A percentile compares a stretch with the other conserved stretches of the same genome.
Evolutionary conservation across 92 coral and sea anemone genomes (phyloP).

Genomic region (Umimayanthus chanpuru): DNA sequence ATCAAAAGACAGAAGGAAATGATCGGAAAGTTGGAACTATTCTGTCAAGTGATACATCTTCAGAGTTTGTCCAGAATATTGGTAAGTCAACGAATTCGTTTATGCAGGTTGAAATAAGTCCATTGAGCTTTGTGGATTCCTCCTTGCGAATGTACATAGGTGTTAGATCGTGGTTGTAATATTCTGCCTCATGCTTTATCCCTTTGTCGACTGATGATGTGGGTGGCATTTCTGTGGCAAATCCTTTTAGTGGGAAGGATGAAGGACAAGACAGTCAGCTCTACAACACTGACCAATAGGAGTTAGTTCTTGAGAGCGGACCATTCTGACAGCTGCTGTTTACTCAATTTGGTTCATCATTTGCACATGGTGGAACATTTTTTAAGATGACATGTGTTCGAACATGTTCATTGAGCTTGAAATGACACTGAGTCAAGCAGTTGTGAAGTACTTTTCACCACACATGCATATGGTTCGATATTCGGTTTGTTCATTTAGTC

Average conservation of each 20-base stretch:
- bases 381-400: not conserved
- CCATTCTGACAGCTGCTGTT: not conserved
- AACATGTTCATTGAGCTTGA: not conserved
- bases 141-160: not conserved
- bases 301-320: not conserved
- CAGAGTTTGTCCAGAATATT: conserved; percentile 19
- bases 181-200: not conserved
- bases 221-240: not conserved
- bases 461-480: not conserved
- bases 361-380: not conserved
- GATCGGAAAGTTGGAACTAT: conserved; percentile 24
- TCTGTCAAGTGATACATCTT: conserved; percentile 29
- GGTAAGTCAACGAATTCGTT: conserved; percentile 26
- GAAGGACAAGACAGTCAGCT: conserved; percentile 1
- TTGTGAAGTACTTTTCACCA: not conserved
- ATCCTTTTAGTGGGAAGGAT: not conserved
- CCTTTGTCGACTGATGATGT: not conserved
- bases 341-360: not conserved
- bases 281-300: not conserved
- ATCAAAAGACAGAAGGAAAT: conserved; percentile 17
- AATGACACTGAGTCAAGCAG: not conserved
- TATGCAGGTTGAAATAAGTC: conserved; percentile 7
- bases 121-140: conserved; percentile 4
- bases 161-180: not conserved
- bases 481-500: not conserved